Evolutionary conservation across 2,113 vertebrate species (phyloP).

Genomic region (Lepus timidus): DNA sequence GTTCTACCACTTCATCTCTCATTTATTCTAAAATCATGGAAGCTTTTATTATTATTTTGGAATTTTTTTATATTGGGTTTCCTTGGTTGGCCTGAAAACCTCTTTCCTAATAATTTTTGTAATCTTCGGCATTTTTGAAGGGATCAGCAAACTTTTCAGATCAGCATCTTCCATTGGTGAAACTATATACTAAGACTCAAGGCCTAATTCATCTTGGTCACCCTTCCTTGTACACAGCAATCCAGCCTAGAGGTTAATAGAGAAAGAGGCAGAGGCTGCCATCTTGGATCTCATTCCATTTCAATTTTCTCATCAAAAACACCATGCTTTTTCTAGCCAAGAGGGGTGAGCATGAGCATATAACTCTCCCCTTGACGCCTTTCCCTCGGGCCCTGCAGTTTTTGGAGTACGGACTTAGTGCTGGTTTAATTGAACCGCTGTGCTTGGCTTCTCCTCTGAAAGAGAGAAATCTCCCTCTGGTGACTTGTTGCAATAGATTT

Average conservation of each 20-base stretch:
- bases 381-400: constrained; percentile 70
- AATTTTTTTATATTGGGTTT: constrained; percentile 23
- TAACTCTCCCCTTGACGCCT: constrained; percentile 57
- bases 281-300: constrained; percentile 77
- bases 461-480: constrained; percentile 69
- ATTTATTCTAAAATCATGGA: constrained; percentile 69
- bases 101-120: constrained; percentile 60
- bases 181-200: constrained; percentile 11
- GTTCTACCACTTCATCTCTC: constrained; percentile 76
- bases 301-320: constrained; percentile 79
- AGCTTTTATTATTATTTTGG: background rate
- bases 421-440: constrained; percentile 72
- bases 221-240: background rate
- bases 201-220: constrained; percentile 65
- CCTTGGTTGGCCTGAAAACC: constrained; percentile 54
- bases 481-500: constrained; percentile 72
- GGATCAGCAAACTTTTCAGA: constrained; percentile 3
- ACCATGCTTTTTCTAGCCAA: constrained; percentile 72
- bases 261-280: constrained; percentile 57
- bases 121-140: constrained; percentile 39
- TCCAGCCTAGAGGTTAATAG: constrained; percentile 65
- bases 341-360: constrained; percentile 57
- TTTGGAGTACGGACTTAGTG: constrained; percentile 61
- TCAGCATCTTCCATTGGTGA: background rate
- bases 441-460: constrained; percentile 79